These are phyloP conservation scores for Lysandra coridon DNA, from an alignment of 2,888 invertebrate genomes.

Conservation along the genomic window DNA sequence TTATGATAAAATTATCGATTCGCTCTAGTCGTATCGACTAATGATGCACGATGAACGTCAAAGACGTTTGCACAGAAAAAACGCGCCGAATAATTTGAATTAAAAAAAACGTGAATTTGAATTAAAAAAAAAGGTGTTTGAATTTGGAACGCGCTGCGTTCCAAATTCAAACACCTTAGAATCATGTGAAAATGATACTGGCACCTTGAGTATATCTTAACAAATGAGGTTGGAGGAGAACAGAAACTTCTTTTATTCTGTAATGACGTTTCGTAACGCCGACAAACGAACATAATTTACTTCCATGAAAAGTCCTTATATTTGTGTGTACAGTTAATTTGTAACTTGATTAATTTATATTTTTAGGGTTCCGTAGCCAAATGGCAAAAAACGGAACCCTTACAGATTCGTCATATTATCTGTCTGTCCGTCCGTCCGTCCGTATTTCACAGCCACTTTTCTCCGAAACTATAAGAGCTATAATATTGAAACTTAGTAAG, in stretches of 20 bases:
- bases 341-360: too few species aligned
- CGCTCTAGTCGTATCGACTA: slow-evolving; percentile 47
- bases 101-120: not conserved
- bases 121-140: too few species aligned
- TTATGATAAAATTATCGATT: slow-evolving; percentile 56
- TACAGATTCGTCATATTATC: too few species aligned
- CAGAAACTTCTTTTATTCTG: slow-evolving; percentile 10
- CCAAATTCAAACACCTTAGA: slow-evolving; percentile 2
- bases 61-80: not conserved
- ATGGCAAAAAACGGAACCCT: too few species aligned
- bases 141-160: not conserved
- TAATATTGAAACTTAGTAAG: too few species aligned
- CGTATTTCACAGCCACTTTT: too few species aligned
- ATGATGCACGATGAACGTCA: slow-evolving; percentile 39
- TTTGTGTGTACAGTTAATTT: not conserved
- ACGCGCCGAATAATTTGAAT: not conserved
- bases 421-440: too few species aligned
- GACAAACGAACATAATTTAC: not conserved
- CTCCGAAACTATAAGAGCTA: too few species aligned
- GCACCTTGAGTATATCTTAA: not conserved
- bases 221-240: not conserved
- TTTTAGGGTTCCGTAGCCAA: too few species aligned
- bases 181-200: slow-evolving; percentile 20
- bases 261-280: slow-evolving; percentile 3
- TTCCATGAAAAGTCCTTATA: not conserved